phyloP scores from a whole-genome alignment of 2,888 invertebrate genomes.

The Cyrtodaria siliqua region DNA sequence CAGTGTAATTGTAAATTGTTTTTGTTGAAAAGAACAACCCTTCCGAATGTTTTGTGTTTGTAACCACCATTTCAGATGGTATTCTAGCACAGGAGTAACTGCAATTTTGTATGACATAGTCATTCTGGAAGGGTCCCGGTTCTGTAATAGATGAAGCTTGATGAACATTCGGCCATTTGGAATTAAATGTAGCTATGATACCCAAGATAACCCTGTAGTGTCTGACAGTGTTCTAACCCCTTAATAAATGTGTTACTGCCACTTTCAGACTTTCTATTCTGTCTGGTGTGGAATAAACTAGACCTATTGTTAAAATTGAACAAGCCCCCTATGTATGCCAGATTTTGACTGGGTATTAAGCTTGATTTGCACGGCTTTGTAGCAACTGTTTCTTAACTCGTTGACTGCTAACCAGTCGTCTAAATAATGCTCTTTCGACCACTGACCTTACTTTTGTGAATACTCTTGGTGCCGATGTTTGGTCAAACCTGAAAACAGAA shows the following conservation, averaged over 20 bases:
- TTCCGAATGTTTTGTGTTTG: conserved; percentile 25
- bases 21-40: conserved; percentile 28
- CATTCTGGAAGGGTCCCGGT: conserved; percentile 32
- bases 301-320: conserved; percentile 22
- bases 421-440: conserved; percentile 41
- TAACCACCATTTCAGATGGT: conserved; percentile 35
- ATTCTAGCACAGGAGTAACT: conserved; percentile 6
- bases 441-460: conserved; percentile 39
- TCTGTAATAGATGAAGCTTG: conserved; percentile 35
- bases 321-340: conserved; percentile 36
- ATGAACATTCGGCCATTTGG: conserved; percentile 52
- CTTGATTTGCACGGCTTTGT: conserved; percentile 44
- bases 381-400: conserved; percentile 1
- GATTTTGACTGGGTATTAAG: conserved; percentile 28
- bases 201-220: conserved; percentile 34
- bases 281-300: conserved; percentile 41
- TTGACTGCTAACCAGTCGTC: conserved; percentile 50
- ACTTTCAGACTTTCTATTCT: conserved; percentile 25
- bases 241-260: conserved; percentile 18
- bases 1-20: conserved; percentile 17
- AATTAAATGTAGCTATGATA: conserved; percentile 43
- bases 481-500: conserved; percentile 50
- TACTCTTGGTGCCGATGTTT: conserved; percentile 29
- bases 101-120: conserved; percentile 1
- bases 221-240: conserved; percentile 9